Base-by-base conservation (phyloP, 1,140 invertebrate species). In the Brachionus asplanchnoidis region DNA sequence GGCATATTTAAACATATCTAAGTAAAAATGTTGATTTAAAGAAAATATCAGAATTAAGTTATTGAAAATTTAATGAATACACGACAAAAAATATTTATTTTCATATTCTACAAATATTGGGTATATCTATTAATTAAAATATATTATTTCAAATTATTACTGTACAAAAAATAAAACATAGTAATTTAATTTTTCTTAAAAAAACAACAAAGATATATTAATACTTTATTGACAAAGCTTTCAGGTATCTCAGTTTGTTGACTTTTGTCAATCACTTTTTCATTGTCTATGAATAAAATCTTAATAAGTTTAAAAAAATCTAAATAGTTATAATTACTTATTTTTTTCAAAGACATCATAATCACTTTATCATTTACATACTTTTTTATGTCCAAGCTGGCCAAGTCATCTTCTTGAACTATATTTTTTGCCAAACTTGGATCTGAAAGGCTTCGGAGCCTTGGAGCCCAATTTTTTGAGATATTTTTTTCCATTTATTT, bases 341-440 rank as follows among this genome's bases (percentile, higher is more conserved):
- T 26, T 77, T 77, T 77, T 26, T 77, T 77, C 26, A 77, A 12
- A 26, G 73, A 77, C 7, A 6, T 50, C 0, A 77, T 1, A 26
- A 77, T 77, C 1, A 77, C 20, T 50, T 77, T 20, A 12, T 77
- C 73, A 77, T 77, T 28, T n/a, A 77, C 53, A 77, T 53, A 77
- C 9, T 77, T 50, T 77, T 26, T 46, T 77, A 77, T 73, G 9
- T 73, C 20, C 17, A 73, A 40, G 17, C 40, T 73, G 5, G 14
- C 6, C 20, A 60, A 20, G 42, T 40, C 32, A 73, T 40, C 40
- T 14, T 36, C 60, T 32, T 68, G 26, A 32, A 28, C 12, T 11
- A 5, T 28, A 68, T 36, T 12, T 68, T 28, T 60, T 20, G 6
- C 2, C 7, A 60, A 3, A 60, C 17, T 60, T 4, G 53, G 53